Evolutionary conservation across 1,140 invertebrate species (phyloP).

Genomic region (Xylocopa sonorina): DNA sequence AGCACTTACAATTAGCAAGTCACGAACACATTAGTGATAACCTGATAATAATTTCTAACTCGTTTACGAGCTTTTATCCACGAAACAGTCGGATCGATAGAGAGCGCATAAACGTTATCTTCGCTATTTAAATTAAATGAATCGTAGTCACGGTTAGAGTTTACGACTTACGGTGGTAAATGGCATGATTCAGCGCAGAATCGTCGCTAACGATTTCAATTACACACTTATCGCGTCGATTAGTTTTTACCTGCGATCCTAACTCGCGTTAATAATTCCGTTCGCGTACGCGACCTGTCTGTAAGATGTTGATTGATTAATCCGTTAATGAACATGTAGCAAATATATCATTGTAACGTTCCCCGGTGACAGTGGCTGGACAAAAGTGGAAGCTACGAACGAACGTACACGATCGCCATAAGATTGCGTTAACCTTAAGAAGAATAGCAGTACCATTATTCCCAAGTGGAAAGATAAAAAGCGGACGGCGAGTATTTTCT

Average conservation of each 20-base stretch:
- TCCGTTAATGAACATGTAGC: neutral
- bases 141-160: constrained; percentile 8
- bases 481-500: neutral
- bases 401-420: too few species aligned
- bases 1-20: neutral
- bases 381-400: too few species aligned
- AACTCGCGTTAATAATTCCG: neutral
- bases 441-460: neutral
- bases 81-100: too few species aligned
- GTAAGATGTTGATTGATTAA: neutral
- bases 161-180: neutral
- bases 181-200: neutral
- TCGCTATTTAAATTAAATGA: neutral
- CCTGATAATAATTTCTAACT: neutral
- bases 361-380: too few species aligned
- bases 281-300: too few species aligned
- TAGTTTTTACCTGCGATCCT: neutral
- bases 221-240: neutral
- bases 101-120: neutral
- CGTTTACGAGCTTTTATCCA: too few species aligned
- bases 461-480: neutral
- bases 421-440: too few species aligned
- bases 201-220: constrained; percentile 21
- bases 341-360: neutral
- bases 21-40: neutral